These are phyloP conservation scores for Platysteira castanea DNA, from an alignment of 2,113 vertebrate species.

Conservation along the genomic window DNA sequence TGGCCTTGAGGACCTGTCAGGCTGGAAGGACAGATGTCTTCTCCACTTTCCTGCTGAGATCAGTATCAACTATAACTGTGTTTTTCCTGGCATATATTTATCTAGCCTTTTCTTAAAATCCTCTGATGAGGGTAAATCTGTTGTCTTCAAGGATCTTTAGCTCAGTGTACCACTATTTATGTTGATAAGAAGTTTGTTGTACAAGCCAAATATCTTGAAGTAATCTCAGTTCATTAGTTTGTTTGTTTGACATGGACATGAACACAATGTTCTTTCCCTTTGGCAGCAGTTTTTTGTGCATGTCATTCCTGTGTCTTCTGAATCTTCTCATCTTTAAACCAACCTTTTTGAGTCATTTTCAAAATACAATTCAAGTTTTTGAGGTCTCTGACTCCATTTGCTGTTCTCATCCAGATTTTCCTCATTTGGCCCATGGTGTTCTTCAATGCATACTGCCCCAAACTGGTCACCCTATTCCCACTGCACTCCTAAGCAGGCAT, in stretches of 20 bases:
- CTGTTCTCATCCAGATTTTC: background rate
- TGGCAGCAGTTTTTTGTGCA: background rate
- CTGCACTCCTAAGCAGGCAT: background rate
- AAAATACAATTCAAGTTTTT: background rate
- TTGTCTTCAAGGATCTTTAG: background rate
- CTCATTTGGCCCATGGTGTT: background rate
- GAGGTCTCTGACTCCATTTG: background rate
- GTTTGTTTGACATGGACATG: background rate
- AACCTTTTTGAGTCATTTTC: background rate
- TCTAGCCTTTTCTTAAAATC: background rate
- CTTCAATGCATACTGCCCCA: background rate
- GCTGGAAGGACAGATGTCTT: background rate
- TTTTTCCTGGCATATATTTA: background rate
- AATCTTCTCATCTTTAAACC: background rate
- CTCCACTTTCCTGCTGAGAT: background rate
- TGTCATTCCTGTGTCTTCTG: background rate
- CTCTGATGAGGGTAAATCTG: background rate
- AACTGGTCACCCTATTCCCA: fast-evolving
- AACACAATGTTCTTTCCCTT: background rate
- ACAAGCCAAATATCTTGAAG: background rate
- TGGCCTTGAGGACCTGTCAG: background rate
- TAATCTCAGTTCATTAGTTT: background rate
- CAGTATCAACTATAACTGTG: background rate
- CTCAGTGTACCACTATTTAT: background rate
- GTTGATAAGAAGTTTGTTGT: background rate